These are phyloP conservation scores for Cheilosia grossa DNA, from an alignment of 2,888 invertebrate species.

Conservation along the genomic window DNA sequence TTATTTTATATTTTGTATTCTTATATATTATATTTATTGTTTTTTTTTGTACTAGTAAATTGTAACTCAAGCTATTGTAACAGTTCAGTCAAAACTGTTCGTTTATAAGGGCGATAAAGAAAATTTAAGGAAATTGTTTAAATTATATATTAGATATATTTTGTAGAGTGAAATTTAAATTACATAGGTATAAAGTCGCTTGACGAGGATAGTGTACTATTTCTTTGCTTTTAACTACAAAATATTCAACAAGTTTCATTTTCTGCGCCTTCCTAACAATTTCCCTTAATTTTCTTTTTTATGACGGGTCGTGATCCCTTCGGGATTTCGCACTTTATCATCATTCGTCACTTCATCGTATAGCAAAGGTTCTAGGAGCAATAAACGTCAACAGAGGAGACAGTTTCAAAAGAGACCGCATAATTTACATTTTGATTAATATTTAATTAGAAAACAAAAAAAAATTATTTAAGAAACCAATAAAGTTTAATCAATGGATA, in stretches of 20 bases:
- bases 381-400: constrained; percentile 53
- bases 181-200: not conserved
- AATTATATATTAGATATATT: not conserved
- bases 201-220: constrained; percentile 29
- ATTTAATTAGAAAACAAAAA: constrained; percentile 14
- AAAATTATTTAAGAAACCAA: constrained; percentile 31
- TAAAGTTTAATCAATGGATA: constrained; percentile 41
- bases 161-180: not conserved
- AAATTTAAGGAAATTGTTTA: too few species aligned
- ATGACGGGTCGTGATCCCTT: constrained; percentile 53
- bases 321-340: constrained; percentile 52
- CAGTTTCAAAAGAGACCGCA: constrained; percentile 39
- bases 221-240: constrained; percentile 15
- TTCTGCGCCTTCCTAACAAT: constrained; percentile 46
- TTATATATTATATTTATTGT: too few species aligned
- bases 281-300: constrained; percentile 60
- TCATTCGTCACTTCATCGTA: constrained; percentile 48
- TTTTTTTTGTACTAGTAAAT: too few species aligned
- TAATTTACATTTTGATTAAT: constrained; percentile 32
- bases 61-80: too few species aligned
- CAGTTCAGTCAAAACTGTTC: too few species aligned
- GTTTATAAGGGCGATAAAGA: too few species aligned
- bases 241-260: constrained; percentile 61
- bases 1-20: too few species aligned
- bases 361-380: constrained; percentile 55